Conservation (phyloP, 2,113 vertebrate genomes). For the Hippocampus zosterae region DNA sequence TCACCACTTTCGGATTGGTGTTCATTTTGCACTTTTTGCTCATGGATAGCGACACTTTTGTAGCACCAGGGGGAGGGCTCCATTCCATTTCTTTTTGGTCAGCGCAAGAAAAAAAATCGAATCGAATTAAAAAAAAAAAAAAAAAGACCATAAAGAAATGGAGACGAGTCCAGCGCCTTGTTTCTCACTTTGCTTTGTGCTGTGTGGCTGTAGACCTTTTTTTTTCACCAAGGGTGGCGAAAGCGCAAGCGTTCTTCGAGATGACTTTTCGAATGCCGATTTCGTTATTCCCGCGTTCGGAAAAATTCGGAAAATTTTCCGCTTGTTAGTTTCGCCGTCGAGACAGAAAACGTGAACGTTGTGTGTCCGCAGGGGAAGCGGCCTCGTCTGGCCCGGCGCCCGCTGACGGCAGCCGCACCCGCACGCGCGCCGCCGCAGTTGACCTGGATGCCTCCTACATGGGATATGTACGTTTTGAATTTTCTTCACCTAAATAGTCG, state of each 20-base stretch:
- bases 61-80: slow-evolving; percentile 42
- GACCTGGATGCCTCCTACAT: slow-evolving; percentile 88
- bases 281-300: no score
- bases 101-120: no score
- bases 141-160: slow-evolving; percentile 43
- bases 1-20: slow-evolving; percentile 53
- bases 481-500: not conserved
- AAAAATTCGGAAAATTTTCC: no score
- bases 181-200: slow-evolving; percentile 53
- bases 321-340: no score
- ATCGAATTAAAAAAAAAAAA: not conserved
- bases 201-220: not conserved
- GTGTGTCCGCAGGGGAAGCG: slow-evolving; percentile 70
- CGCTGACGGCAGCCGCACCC: slow-evolving; percentile 82
- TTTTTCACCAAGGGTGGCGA: not conserved
- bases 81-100: slow-evolving; percentile 52
- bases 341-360: slow-evolving; percentile 3
- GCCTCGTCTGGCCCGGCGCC: slow-evolving; percentile 82
- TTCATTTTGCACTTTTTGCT: slow-evolving; percentile 51
- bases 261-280: no score
- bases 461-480: slow-evolving; percentile 90
- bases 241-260: no score
- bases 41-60: slow-evolving; percentile 32
- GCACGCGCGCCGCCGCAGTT: slow-evolving; percentile 82
- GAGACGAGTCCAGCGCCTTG: slow-evolving; percentile 50